These are phyloP conservation scores for Pristionchus mayeri DNA, from an alignment of 2,888 invertebrate species.

Conservation along the genomic window DNA sequence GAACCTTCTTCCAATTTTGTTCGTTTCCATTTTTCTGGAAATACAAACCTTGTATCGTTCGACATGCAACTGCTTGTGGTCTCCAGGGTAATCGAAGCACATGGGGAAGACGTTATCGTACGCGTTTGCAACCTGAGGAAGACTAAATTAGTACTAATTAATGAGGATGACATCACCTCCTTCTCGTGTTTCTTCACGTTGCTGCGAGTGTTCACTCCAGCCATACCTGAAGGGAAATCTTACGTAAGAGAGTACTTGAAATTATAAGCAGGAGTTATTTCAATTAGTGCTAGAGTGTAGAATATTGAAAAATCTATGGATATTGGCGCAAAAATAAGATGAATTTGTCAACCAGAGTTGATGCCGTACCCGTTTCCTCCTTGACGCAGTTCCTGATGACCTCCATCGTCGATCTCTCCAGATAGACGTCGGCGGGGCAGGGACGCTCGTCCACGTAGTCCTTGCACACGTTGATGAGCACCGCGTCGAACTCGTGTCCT, in stretches of 20 bases:
- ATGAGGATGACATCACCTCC: not conserved
- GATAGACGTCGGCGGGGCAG: conserved; percentile 24
- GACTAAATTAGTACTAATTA: too few relatives aligned
- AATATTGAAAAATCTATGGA: not conserved
- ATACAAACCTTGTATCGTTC: conserved; percentile 17
- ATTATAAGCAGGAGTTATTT: too few relatives aligned
- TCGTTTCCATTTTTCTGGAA: too few relatives aligned
- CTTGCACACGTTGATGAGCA: conserved; percentile 37
- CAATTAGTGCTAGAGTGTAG: too few relatives aligned
- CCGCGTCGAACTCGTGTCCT: conserved; percentile 34
- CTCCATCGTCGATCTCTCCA: conserved; percentile 35
- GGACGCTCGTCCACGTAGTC: not conserved
- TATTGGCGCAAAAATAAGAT: conserved; percentile 4
- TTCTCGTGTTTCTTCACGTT: not conserved
- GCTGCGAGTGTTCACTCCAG: conserved; percentile 17
- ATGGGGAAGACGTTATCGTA: not conserved
- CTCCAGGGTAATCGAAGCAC: conserved; percentile 44
- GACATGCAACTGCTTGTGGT: not conserved
- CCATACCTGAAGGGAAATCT: conserved; percentile 33
- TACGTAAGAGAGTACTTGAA: too few relatives aligned
- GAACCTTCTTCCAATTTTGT: too few relatives aligned
- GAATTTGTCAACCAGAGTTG: not conserved
- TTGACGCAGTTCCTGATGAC: not conserved
- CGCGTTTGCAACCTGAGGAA: not conserved
- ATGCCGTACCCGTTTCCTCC: not conserved